phyloP scores from a whole-genome alignment of 2,888 invertebrate species.

The Erannis defoliaria region DNA sequence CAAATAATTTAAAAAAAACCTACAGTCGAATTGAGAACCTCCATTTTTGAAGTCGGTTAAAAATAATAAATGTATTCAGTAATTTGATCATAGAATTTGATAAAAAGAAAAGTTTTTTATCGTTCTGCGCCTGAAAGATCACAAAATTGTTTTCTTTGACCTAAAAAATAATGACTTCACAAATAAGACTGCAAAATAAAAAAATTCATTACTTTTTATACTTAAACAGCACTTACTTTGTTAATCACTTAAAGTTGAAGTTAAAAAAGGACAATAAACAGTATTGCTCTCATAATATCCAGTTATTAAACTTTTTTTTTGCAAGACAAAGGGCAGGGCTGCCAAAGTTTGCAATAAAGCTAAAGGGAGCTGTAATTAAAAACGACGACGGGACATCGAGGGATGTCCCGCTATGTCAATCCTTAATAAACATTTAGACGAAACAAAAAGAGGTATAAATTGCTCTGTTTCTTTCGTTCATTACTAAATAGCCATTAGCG shows the following conservation, averaged over 20 bases:
- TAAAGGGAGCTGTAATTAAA: conserved; percentile 61
- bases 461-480: conserved; percentile 48
- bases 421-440: conserved; percentile 55
- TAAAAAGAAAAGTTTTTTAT: conserved; percentile 7
- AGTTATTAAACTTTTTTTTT: conserved; percentile 59
- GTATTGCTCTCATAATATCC: conserved; percentile 38
- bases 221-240: conserved; percentile 12
- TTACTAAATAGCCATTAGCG: conserved; percentile 49
- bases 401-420: conserved; percentile 56
- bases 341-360: conserved; percentile 55
- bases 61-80: not conserved
- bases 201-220: conserved; percentile 9
- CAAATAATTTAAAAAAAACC: too few relatives aligned
- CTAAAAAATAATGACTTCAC: conserved; percentile 2
- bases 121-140: conserved; percentile 3
- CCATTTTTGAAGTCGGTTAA: too few relatives aligned
- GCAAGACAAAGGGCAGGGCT: conserved; percentile 55
- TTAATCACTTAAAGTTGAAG: conserved; percentile 22
- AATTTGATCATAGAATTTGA: conserved; percentile 21
- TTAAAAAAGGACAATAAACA: conserved; percentile 35
- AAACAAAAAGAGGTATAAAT: conserved; percentile 55
- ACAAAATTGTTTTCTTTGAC: conserved; percentile 1
- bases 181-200: conserved; percentile 2
- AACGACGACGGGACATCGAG: conserved; percentile 54
- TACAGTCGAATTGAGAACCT: too few relatives aligned